Conservation (phyloP, 2,888 invertebrate species). For the Cryptocephalus moraei region DNA sequence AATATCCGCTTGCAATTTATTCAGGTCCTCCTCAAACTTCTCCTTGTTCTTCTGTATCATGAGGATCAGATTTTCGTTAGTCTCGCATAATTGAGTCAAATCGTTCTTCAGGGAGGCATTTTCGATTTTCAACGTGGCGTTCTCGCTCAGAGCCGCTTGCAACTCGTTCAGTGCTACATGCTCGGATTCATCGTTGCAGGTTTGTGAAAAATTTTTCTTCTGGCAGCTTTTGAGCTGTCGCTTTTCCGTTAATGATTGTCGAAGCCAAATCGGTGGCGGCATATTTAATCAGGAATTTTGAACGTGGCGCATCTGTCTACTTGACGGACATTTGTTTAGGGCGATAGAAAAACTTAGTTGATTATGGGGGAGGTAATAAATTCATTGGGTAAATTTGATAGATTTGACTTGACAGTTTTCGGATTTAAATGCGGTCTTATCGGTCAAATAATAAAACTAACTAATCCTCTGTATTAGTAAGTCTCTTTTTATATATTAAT, state of each 20-base stretch:
- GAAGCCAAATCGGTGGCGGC: conserved; percentile 8
- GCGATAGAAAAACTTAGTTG: too few species aligned
- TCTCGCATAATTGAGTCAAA: conserved; percentile 1
- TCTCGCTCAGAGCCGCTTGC: conserved; percentile 6
- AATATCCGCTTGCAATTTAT: conserved; percentile 11
- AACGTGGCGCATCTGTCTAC: background rate
- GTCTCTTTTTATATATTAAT: too few species aligned
- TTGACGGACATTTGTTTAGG: too few species aligned
- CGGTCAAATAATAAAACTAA: too few species aligned
- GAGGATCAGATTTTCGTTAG: conserved; percentile 8
- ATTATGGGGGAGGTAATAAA: too few species aligned
- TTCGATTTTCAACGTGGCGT: conserved; percentile 9
- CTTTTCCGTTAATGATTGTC: background rate
- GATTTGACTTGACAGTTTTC: too few species aligned
- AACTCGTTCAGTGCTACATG: conserved; percentile 6
- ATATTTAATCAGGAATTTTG: conserved; percentile 3
- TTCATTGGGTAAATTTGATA: too few species aligned
- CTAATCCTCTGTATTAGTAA: too few species aligned
- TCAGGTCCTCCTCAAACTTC: conserved; percentile 11
- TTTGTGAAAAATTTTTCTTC: background rate
- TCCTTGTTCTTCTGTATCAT: conserved; percentile 5
- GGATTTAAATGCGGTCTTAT: too few species aligned
- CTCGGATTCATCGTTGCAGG: background rate
- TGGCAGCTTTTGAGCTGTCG: background rate
- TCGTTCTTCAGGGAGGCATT: conserved; percentile 5